Percentiles rank a stretch among this genome's conserved stretches.
These are phyloP conservation scores for Ifrita kowaldi DNA, from an alignment of 2,113 vertebrate species.

Conservation along the genomic window DNA sequence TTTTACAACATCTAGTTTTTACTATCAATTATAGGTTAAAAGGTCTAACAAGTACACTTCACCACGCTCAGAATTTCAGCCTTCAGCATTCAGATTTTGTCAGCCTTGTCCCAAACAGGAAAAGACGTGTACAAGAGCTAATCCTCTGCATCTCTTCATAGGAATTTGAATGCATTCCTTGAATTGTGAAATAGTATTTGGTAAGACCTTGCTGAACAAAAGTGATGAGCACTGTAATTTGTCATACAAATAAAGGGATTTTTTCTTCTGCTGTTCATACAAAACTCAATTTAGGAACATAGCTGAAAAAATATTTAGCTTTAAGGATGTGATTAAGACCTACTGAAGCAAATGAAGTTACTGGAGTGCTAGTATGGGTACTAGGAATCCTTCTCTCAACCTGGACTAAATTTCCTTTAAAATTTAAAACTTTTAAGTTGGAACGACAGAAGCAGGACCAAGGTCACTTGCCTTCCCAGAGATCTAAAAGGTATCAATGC, in stretches of 20 bases:
- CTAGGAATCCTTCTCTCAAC: not conserved
- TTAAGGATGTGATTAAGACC: not conserved
- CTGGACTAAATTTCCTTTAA: constrained; percentile 28
- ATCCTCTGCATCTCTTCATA: not conserved
- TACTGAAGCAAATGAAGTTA: not conserved
- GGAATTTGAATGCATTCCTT: not conserved
- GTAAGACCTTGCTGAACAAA: not conserved
- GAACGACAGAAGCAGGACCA: not conserved
- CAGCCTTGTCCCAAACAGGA: not conserved
- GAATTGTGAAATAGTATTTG: not conserved
- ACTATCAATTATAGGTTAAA: not conserved
- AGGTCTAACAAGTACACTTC: not conserved
- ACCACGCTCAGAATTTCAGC: not conserved
- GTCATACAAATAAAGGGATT: not conserved
- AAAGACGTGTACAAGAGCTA: not conserved
- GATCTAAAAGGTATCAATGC: constrained; percentile 14
- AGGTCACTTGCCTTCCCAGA: constrained; percentile 15
- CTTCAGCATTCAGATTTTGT: not conserved
- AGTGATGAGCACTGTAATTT: not conserved
- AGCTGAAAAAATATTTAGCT: not conserved
- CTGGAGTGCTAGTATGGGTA: not conserved
- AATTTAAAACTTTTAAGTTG: not conserved
- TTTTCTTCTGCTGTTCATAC: not conserved
- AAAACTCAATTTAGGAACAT: not conserved
- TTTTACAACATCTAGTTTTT: not conserved